Conservation (phyloP, 2,888 invertebrate genomes). For the Eumerus sabulonum region DNA sequence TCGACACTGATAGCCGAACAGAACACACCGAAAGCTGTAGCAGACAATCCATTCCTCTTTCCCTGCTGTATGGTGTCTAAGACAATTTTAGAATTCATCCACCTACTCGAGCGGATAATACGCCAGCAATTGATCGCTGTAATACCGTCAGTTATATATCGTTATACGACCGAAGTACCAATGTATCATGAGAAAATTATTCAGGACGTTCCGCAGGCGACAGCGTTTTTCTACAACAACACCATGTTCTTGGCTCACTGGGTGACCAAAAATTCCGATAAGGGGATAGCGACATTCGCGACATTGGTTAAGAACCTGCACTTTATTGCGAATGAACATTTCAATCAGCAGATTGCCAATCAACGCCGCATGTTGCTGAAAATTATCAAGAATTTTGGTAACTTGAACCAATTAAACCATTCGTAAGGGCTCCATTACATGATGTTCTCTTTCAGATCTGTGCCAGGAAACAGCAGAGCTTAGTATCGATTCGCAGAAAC, state of each 20-base stretch:
- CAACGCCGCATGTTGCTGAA: conserved; percentile 88
- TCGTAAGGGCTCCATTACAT: neutral
- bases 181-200: conserved; percentile 89
- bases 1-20: conserved; percentile 82
- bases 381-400: conserved; percentile 88
- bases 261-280: conserved; percentile 82
- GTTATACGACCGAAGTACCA: conserved; percentile 88
- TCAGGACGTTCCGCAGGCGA: conserved; percentile 91
- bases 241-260: conserved; percentile 93
- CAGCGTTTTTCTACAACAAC: conserved; percentile 93
- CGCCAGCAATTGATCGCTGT: conserved; percentile 82
- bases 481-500: conserved; percentile 81
- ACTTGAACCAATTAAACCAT: no score
- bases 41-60: conserved; percentile 75
- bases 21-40: conserved; percentile 71
- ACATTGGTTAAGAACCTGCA: conserved; percentile 85
- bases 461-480: conserved; percentile 74
- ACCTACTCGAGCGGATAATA: conserved; percentile 76
- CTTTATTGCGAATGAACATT: conserved; percentile 84
- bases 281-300: conserved; percentile 81
- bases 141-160: conserved; percentile 86
- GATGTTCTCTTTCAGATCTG: neutral
- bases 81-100: conserved; percentile 77
- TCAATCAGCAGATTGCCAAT: conserved; percentile 86
- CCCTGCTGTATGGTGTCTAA: conserved; percentile 78